Evolutionary conservation across 2,797 vertebrate genomes (phyloP), one percentile per base, ranked within the genome.

Genomic region (Platalea minor): DNA sequence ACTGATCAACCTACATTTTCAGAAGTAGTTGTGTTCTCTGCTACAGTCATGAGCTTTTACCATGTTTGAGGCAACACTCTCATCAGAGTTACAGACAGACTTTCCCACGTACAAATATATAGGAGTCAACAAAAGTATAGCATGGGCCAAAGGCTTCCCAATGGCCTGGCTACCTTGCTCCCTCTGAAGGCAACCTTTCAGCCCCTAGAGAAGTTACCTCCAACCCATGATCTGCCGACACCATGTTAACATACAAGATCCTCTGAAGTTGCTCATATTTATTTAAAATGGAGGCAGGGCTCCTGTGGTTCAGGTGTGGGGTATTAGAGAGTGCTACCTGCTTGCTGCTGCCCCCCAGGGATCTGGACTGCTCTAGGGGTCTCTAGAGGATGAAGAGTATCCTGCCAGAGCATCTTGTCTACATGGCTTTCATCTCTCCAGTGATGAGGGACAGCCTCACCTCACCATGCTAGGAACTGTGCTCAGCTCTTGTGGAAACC

Each of bases 151-250:
- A 51, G 24, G 20, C 31, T 70, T 82, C 41, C 46, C 28, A 63
- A 28, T 1, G 2, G 20, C 19, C 21, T 72, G 18, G 15, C 39
- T 77, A 35, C 0, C 0, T n/a, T 54, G 5, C 10, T 79, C 6
- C 21, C 19, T 33, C 68, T 74, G 45, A 74, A 59, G 25, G 24
- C 53, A 87, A 54, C 2, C 20, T 75, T 88, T 72, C 80, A 84
- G 10, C 13, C 20, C 14, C 33, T 63, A 6, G 29, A 63, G n/a
- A 87, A 63, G 19, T 64, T 33, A 39, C n/a, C 29, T 53, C 54
- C 65, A 68, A 54, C 17, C 21, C 10, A 33, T 6, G 26, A 64
- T 48, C 37, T 78, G 17, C 19, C 13, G 21, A 33, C 20, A 68
- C 17, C 11, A 7, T 8, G 3, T 35, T 77, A 74, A 70, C 20